Percentiles rank a stretch among this genome's conserved stretches.
phyloP scores from a whole-genome alignment of 2,797 vertebrate genomes.

The Gambusia yucatana region DNA sequence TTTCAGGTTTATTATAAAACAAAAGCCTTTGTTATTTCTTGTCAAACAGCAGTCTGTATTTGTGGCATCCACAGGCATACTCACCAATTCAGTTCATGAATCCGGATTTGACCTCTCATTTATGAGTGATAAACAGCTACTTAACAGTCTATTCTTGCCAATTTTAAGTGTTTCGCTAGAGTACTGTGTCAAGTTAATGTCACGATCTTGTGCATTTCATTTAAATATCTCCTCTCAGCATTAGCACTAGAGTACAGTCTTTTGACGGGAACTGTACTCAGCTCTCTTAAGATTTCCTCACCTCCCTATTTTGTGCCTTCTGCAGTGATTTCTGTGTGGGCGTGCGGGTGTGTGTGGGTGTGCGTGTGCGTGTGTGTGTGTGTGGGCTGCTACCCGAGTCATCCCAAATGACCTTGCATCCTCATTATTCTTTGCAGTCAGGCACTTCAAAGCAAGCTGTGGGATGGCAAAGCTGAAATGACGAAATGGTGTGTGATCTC shows the following conservation, averaged over 20 bases:
- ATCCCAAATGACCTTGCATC: conserved; percentile 78
- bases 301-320: conserved; percentile 29
- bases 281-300: conserved; percentile 22
- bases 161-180: conserved; percentile 13
- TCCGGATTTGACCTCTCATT: conserved; percentile 6
- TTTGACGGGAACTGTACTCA: conserved; percentile 4
- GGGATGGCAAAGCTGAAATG: conserved; percentile 57
- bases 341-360: conserved; percentile 23
- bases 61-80: background rate
- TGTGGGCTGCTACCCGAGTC: conserved; percentile 57
- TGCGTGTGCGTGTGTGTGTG: conserved; percentile 25
- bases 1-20: conserved; percentile 11
- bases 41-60: conserved; percentile 15
- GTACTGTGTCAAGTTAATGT: conserved; percentile 19
- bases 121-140: conserved; percentile 15
- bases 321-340: conserved; percentile 37
- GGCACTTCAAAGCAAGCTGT: conserved; percentile 73
- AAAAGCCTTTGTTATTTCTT: conserved; percentile 10
- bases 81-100: conserved; percentile 17
- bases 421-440: conserved; percentile 76
- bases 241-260: background rate
- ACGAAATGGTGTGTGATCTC: conserved; percentile 68
- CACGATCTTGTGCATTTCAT: conserved; percentile 13
- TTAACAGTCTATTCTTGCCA: conserved; percentile 5
- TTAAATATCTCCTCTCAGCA: conserved; percentile 13